Evolutionary conservation across 2,113 vertebrate species (phyloP), one percentile per base, ranked within the genome.

Genomic region (Ictidomys tridecemlineatus): DNA sequence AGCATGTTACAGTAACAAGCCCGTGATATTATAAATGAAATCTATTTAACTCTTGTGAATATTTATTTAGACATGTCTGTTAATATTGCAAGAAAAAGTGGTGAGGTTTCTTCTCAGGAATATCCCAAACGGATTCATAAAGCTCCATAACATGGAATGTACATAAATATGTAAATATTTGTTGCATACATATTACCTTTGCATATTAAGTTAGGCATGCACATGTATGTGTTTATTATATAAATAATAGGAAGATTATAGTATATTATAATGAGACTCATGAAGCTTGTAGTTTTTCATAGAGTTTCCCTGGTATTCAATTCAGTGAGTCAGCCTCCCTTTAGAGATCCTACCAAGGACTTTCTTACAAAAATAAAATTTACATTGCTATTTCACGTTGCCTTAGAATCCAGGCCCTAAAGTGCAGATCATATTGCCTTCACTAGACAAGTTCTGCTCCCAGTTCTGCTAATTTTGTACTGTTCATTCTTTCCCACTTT

Each of bases 401-500:
- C 96, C 97, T 97, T 97, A 98, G 93, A 96, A 97, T 96, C 89
- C 97, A 98, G 97, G 89, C 51, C 96, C 98, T 97, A 88, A 98
- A 97, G 97, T 94, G 58, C 86, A 92, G 98, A 98, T 99, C 98
- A 76, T 97, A 85, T 98, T 98, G 98, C 98, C 24, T 98, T 96
- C 94, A 97, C 87, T 96, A 98, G 98, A 98, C 93, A 95, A 98
- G 97, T 97, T 98, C 97, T 98, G 97, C 98, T 98, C 97, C 97
- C 97, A 98, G 98, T 98, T 98, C 98, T 98, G 98, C 98, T 98
- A 98, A 98, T 98, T 99, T 98, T 98, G 96, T 97, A 56, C 98
- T 97, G 96, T 97, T 98, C 98, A 98, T 99, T 99, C 98, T 98
- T 99, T 99, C 98, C 98, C 98, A 98, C 98, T 98, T 99, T 98